Evolutionary conservation across 2,888 invertebrate genomes (phyloP).

Genomic region (Epirrita christyi): DNA sequence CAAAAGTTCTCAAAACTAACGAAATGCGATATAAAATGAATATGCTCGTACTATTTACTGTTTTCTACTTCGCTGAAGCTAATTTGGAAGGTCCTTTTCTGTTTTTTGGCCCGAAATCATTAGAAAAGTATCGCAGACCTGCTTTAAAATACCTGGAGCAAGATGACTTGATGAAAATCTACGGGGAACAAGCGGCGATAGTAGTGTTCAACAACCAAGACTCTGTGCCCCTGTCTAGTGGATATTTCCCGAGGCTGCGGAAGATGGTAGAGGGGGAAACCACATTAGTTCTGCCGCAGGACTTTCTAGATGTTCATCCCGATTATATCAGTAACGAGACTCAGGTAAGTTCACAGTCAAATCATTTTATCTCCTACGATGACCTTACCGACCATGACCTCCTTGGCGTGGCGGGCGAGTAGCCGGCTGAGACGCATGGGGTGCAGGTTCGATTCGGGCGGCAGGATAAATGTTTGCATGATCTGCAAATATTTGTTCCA

Average conservation of each 20-base stretch:
- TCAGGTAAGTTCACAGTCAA: slow-evolving; percentile 64
- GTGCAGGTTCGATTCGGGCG: too few relatives aligned
- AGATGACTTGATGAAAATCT: slow-evolving; percentile 84
- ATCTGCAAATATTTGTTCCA: too few relatives aligned
- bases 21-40: slow-evolving; percentile 34
- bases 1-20: neutral
- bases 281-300: slow-evolving; percentile 83
- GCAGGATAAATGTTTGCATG: too few relatives aligned
- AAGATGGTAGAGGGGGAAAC: slow-evolving; percentile 81
- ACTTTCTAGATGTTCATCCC: slow-evolving; percentile 84
- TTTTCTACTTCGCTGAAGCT: slow-evolving; percentile 53
- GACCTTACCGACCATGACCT: too few relatives aligned
- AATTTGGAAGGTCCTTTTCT: slow-evolving; percentile 85
- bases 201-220: slow-evolving; percentile 86
- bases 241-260: slow-evolving; percentile 82
- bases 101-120: slow-evolving; percentile 83
- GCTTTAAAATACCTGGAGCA: slow-evolving; percentile 82
- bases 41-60: slow-evolving; percentile 38
- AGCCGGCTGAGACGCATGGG: too few relatives aligned
- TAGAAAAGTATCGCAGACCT: slow-evolving; percentile 75
- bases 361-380: neutral
- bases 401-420: too few relatives aligned
- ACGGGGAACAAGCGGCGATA: slow-evolving; percentile 83
- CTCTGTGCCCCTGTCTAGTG: slow-evolving; percentile 80
- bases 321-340: slow-evolving; percentile 86